Conservation (phyloP, 2,797 vertebrate genomes). For the Rhinichthys osculus region DNA sequence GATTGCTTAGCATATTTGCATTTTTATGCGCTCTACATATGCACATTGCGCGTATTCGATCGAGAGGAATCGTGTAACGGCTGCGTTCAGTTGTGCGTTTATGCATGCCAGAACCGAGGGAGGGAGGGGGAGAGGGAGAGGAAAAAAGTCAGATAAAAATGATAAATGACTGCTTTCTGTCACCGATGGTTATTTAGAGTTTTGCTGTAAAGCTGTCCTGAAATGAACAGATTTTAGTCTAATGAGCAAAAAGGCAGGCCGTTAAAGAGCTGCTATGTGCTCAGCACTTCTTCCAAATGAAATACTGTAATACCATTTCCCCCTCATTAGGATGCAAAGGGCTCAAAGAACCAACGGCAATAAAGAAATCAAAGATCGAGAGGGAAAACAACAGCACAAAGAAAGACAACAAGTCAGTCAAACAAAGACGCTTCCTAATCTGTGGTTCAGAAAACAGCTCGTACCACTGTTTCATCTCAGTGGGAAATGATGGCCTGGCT, state of each 20-base stretch:
- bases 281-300: conserved; percentile 85
- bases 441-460: conserved; percentile 6
- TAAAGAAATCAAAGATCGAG: conserved; percentile 69
- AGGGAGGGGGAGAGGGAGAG: conserved; percentile 50
- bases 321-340: conserved; percentile 84
- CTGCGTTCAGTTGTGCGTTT: conserved; percentile 45
- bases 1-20: conserved; percentile 43
- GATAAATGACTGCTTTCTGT: conserved; percentile 84
- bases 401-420: conserved; percentile 74
- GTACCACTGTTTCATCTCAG: conserved; percentile 36
- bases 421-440: conserved; percentile 55
- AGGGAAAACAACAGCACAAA: conserved; percentile 58
- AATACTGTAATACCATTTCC: conserved; percentile 79
- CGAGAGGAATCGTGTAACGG: conserved; percentile 20
- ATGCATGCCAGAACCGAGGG: conserved; percentile 37
- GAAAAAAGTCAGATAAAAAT: conserved; percentile 81
- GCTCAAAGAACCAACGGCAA: conserved; percentile 80
- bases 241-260: conserved; percentile 85
- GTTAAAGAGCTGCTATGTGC: conserved; percentile 82
- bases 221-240: conserved; percentile 87
- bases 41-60: background rate
- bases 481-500: conserved; percentile 25
- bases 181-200: conserved; percentile 84
- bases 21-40: conserved; percentile 21
- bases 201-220: conserved; percentile 82